A percentile compares a stretch with the other conserved stretches of the same genome.
phyloP scores from a whole-genome alignment of 2,797 vertebrate species.

The Morelia viridis region DNA sequence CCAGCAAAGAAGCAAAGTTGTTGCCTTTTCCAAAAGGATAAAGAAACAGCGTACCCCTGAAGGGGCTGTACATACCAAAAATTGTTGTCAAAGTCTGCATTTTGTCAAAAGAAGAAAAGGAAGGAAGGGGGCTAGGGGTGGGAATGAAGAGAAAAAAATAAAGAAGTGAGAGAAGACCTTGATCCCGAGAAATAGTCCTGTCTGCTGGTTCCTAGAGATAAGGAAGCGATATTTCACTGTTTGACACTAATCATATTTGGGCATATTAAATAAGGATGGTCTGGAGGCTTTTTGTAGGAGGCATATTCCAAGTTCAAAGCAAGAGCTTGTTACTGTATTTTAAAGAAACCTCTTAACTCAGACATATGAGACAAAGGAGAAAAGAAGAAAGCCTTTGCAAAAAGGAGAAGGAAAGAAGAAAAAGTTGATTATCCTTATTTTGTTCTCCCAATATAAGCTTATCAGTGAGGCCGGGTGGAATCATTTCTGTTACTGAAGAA shows the following conservation, averaged over 20 bases:
- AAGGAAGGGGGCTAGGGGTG: neutral
- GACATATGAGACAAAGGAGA: conserved; percentile 66
- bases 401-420: conserved; percentile 32
- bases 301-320: conserved; percentile 83
- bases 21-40: conserved; percentile 46
- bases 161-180: conserved; percentile 29
- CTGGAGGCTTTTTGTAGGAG: conserved; percentile 68
- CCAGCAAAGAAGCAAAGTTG: conserved; percentile 25
- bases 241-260: conserved; percentile 84
- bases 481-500: neutral
- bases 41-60: conserved; percentile 26
- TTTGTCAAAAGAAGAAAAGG: conserved; percentile 51
- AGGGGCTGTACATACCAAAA: conserved; percentile 24
- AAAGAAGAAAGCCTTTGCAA: conserved; percentile 47
- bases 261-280: conserved; percentile 75
- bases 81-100: conserved; percentile 58
- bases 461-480: conserved; percentile 26
- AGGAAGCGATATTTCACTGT: conserved; percentile 80
- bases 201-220: conserved; percentile 81
- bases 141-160: neutral
- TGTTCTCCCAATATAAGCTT: conserved; percentile 47
- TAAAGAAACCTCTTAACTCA: conserved; percentile 79
- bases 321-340: conserved; percentile 69
- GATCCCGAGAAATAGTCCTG: conserved; percentile 74
- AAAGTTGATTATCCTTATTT: conserved; percentile 40